Evolutionary conservation across 2,113 vertebrate species (phyloP), one percentile per base, ranked within the genome.

Genomic region (Oncorhynchus masou): DNA sequence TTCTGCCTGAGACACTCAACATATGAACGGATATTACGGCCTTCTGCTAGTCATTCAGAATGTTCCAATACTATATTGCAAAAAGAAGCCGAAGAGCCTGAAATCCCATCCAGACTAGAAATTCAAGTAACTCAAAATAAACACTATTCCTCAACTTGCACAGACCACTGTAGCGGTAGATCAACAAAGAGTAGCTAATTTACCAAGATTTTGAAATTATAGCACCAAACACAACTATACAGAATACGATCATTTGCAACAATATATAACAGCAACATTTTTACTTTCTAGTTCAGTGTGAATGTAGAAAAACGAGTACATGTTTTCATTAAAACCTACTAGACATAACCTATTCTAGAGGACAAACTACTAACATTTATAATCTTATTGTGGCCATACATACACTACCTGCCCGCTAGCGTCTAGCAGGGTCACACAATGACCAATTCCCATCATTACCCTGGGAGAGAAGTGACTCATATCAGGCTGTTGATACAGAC

Each of bases 21-120:
- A 83, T 84, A 84, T 74, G 81, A 90, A 69, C 89, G 88, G 91
- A 93, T 93, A 93, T 93, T 90, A 89, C 72, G 87, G 85, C 79
- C 83, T 71, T 76, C 62, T 68, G 54, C 71, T 60, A 84, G 75
- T 85, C 79, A 70, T 24, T 45, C 45, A 69, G 71, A 78, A 71
- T 75, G 11, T 29, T 65, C 70, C 70, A 67, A 69, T 77, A 64
- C 71, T 25, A 70, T 77, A 77, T 79, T 82, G 78, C 71, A 64
- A 59, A 29, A 70, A 68, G 62, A 24, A 68, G 7, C 54, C 59
- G 20, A 67, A 51, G 29, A 31, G 31, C 15, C 6, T 3, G 3
- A 39, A 45, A 39, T 34, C 29, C 22, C 68, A n/a, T 45, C 39
- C 68, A n/a, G 19, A 20, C 29, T 22, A 39, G 39, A 20, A 19